Evolutionary conservation across 2,797 vertebrate species (phyloP), one percentile per base, ranked within the genome.

Genomic region (Lophius americanus): DNA sequence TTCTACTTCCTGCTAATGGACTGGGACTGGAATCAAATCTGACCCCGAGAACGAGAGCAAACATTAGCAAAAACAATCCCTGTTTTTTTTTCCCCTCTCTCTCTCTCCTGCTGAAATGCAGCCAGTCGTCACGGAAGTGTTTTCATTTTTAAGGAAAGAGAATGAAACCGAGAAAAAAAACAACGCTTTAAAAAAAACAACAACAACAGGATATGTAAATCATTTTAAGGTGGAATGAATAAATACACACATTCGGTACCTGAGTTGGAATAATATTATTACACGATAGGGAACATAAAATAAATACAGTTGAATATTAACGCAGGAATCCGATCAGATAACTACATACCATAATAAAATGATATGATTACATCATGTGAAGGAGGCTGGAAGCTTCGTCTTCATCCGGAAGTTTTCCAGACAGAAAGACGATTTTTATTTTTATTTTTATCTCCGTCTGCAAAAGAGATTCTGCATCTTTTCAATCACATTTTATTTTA

Each of bases 21-120:
- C 93, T 92, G 93, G 95, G 93, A 95, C 95, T 95, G 94, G 93
- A 96, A 96, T 96, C 95, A 96, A 95, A 95, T 94, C 93, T 97
- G 95, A 97, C 95, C 95, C 91, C 93, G 81, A 89, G 94, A 95
- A 96, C 92, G 94, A 96, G 94, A 95, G 95, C 91, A 86, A 88
- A 94, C 95, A 95, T 96, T 96, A 96, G 88, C 90, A 92, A 79
- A 94, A 85, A 88, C 89, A 96, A 96, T 95, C 94, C 91, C 23
- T 23, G 1, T 1, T 23, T 88, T 87, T 62, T 89, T 90, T 87
- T 39, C 7, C 38, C 14, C 14, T n/a, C 23, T 23, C 23, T 23
- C 23, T 23, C 23, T 23, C 56, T 64, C 65, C 42, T 8, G 86
- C 90, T 92, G 93, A 94, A 95, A 92, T 91, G 93, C 94, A 94